Percentiles rank a stretch among this genome's conserved stretches.
These are phyloP conservation scores for Mesorhabditis spiculigera DNA, from an alignment of 2,888 invertebrate species.

Conservation along the genomic window DNA sequence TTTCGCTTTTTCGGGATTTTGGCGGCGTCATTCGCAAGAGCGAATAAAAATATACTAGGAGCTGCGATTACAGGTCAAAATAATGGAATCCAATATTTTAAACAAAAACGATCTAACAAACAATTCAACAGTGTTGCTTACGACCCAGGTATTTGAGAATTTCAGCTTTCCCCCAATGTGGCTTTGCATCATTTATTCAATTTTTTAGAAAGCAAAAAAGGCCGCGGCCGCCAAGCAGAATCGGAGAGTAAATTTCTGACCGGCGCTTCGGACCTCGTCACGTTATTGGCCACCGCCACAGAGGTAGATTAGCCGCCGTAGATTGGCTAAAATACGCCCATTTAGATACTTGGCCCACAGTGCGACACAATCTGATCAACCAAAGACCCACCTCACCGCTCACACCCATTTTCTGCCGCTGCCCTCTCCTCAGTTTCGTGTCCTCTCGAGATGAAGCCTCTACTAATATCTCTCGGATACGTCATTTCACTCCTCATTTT, in stretches of 20 bases:
- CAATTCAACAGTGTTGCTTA: too few species aligned
- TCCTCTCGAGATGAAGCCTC: conserved; percentile 8
- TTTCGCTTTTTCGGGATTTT: too few species aligned
- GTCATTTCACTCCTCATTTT: conserved; percentile 43
- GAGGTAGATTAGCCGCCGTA: not conserved
- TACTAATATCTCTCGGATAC: conserved; percentile 15
- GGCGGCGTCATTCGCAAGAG: too few species aligned
- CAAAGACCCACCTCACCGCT: not conserved
- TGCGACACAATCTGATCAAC: conserved; percentile 2
- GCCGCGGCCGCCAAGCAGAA: conserved; percentile 4
- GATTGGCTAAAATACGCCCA: not conserved
- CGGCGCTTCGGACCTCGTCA: conserved; percentile 2
- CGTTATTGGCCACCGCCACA: conserved; percentile 2
- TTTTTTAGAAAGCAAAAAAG: conserved; percentile 3
- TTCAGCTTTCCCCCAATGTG: too few species aligned
- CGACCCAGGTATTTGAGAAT: too few species aligned
- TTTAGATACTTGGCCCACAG: not conserved
- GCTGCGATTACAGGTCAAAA: too few species aligned
- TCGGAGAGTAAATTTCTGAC: conserved; percentile 1
- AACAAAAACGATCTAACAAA: too few species aligned
- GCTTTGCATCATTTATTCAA: too few species aligned
- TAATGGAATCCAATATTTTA: too few species aligned
- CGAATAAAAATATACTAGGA: too few species aligned
- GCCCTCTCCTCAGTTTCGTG: not conserved
- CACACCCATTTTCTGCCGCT: too few species aligned